Evolutionary conservation across 37 sponge, comb jelly and placozoan species (phyloP).

Genomic region (Ephydatia muelleri): DNA sequence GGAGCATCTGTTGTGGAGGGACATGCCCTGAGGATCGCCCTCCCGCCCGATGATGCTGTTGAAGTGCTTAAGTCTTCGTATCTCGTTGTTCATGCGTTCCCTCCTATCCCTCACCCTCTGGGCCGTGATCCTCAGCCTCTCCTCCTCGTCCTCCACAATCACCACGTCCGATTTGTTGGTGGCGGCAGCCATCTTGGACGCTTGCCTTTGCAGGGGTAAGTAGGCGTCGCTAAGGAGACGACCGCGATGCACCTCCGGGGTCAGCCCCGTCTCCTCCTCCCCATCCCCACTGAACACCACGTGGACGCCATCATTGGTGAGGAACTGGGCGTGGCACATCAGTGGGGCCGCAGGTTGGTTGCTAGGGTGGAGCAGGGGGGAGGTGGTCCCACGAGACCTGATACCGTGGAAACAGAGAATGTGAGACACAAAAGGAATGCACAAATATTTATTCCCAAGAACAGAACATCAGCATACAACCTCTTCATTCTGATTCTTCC

Average conservation of each 20-base stretch:
- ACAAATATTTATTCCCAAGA: no score
- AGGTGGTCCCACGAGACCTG: background rate
- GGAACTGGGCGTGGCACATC: background rate
- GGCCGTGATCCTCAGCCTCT: constrained; percentile 11
- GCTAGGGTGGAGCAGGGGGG: background rate
- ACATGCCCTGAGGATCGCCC: background rate
- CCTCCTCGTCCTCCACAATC: constrained; percentile 26
- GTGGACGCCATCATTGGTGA: background rate
- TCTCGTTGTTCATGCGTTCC: constrained; percentile 37
- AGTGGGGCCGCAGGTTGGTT: background rate
- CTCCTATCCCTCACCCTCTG: constrained; percentile 34
- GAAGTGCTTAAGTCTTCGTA: constrained; percentile 17
- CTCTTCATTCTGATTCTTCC: no score
- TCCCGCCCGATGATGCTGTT: background rate
- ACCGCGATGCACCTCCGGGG: background rate
- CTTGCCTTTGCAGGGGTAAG: background rate
- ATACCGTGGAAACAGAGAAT: background rate
- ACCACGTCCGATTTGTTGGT: background rate
- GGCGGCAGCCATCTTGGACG: constrained; percentile 4
- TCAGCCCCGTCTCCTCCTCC: background rate
- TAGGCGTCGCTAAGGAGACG: background rate
- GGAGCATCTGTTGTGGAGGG: no score
- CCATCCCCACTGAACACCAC: background rate
- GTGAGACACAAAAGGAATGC: background rate
- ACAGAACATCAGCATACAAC: no score